Conservation (phyloP, 2,113 vertebrate species). For the Hydropotes inermis region DNA sequence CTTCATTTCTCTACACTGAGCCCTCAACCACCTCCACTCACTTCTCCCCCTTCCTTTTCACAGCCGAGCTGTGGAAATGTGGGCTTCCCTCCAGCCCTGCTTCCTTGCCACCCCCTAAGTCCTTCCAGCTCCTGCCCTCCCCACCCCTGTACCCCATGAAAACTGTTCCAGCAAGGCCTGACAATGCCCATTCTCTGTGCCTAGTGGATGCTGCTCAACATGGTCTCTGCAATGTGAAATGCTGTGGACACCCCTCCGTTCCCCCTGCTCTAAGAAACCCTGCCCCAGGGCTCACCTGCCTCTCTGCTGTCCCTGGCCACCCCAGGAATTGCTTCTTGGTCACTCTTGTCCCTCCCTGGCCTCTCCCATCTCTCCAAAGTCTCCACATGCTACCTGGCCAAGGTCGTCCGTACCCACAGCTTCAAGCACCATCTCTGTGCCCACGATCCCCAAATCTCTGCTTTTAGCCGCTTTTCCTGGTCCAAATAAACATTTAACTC, state of each 20-base stretch:
- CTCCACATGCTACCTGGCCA: background rate
- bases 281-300: background rate
- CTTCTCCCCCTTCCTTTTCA: background rate
- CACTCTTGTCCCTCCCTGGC: background rate
- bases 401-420: accelerated
- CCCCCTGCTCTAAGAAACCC: background rate
- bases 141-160: accelerated
- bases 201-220: background rate
- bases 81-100: too few species aligned
- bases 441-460: background rate
- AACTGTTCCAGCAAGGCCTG: background rate
- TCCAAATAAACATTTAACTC: background rate
- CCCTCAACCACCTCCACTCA: background rate
- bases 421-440: background rate
- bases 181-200: background rate
- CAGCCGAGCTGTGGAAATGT: background rate
- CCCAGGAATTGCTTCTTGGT: background rate
- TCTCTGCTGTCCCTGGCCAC: background rate
- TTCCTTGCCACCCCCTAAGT: background rate
- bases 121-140: background rate
- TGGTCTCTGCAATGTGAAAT: background rate
- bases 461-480: background rate
- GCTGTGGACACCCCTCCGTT: background rate
- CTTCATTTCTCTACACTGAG: background rate
- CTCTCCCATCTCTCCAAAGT: background rate